Base-by-base conservation (phyloP, 2,797 vertebrate species). In the Hydrophis major region DNA sequence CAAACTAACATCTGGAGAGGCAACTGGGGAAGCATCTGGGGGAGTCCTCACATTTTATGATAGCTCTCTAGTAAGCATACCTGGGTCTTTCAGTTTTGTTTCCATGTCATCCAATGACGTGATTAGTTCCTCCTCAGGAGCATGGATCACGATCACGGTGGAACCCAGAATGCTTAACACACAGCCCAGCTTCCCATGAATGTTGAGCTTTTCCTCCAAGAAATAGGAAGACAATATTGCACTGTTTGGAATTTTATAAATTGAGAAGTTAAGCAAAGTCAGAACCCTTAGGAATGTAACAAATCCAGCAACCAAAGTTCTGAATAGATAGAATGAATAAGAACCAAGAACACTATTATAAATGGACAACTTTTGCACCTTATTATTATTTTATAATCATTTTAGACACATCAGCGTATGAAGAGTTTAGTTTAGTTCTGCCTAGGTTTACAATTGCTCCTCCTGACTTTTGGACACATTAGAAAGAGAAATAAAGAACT, bases 181-280 rank as follows among this genome's bases (percentile, higher is more conserved):
- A 13, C 98, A 98, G 93, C 98, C 98, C 88, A 98, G 94, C 94
- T 98, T 98, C 4, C 98, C 98, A 57, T 98, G 98, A 94, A 98
- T 97, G 93, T 98, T 98, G 94, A 98, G 94, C 87, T 96, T 97
- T 94, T 98, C 98, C 55, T 98, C 97, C 96, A 98, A 97, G 96
- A 98, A 98, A 93, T 97, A 97, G 28, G 98, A 98, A 69, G 98
- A 98, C 60, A 98, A 88, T 90, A 98, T 78, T 32, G 98, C 97
- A 92, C 98, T 98, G 96, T 97, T 86, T 74, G 66, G 37, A 95
- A 87, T 95, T 63, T 92, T 94, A 91, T 89, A 78, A 95, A 95
- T 93, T 91, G 53, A 22, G 56, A 37, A 20, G 55, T 60, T 89
- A 87, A 60, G 27, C 50, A 59, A 59, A 59, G 47, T 8, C 0